Conservation (phyloP, 2,888 invertebrate species). For the Synanthedon andrenaeformis region DNA sequence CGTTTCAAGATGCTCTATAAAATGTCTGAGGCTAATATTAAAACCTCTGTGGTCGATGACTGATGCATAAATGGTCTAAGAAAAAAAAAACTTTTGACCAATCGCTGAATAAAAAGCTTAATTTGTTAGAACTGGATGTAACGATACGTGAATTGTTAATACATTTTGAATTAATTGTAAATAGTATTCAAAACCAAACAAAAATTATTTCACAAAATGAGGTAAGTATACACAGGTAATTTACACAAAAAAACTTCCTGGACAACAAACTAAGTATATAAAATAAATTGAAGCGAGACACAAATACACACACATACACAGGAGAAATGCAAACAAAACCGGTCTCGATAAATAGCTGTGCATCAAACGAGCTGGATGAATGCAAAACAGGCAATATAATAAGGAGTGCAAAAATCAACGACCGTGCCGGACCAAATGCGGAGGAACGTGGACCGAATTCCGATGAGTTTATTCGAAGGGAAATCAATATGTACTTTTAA, state of each 20-base stretch:
- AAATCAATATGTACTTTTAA: conserved; percentile 1
- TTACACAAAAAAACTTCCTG: neutral
- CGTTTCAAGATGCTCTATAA: no score
- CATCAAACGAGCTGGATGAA: conserved; percentile 32
- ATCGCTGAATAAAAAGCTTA: no score
- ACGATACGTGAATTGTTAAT: no score
- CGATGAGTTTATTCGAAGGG: neutral
- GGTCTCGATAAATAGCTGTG: conserved; percentile 38
- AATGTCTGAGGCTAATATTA: no score
- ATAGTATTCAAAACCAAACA: no score
- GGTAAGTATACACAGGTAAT: no score
- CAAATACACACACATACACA: conserved; percentile 13
- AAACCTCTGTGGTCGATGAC: no score
- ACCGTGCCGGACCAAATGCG: conserved; percentile 36
- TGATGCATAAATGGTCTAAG: no score
- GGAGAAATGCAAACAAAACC: conserved; percentile 29
- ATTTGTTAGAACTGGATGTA: no score
- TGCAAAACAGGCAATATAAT: conserved; percentile 57
- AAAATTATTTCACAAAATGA: no score
- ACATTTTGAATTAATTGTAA: no score
- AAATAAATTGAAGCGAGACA: neutral
- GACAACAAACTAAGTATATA: neutral
- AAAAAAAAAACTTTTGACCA: no score
- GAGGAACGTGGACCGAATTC: conserved; percentile 54
- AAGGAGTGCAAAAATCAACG: conserved; percentile 55